Percentiles rank a stretch among this genome's conserved stretches.
These are phyloP conservation scores for Pipra filicauda DNA, from an alignment of 2,113 vertebrate genomes.

Conservation along the genomic window DNA sequence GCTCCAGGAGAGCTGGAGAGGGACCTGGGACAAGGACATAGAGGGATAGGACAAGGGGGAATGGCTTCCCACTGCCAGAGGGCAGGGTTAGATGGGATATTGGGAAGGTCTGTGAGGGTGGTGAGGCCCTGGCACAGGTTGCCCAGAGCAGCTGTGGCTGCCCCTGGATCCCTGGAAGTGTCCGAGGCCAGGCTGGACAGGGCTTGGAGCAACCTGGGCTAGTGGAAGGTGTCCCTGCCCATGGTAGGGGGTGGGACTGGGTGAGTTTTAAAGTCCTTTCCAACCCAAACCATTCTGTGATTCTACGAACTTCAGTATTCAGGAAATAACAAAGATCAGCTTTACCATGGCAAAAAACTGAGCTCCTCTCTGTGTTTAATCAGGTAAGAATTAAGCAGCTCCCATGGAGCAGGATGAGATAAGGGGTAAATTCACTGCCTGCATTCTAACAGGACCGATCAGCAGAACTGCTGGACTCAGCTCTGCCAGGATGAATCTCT, in stretches of 20 bases:
- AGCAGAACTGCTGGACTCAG: neutral
- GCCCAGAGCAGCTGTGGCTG: neutral
- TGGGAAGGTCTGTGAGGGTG: neutral
- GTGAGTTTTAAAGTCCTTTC: neutral
- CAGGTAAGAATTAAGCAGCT: neutral
- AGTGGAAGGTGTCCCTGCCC: neutral
- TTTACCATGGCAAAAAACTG: neutral
- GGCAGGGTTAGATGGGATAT: accelerated
- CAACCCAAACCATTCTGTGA: neutral
- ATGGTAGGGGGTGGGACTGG: neutral
- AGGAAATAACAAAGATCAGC: neutral
- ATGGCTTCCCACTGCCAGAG: neutral
- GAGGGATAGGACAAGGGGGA: neutral
- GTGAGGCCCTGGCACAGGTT: neutral
- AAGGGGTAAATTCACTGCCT: neutral
- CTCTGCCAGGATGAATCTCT: neutral
- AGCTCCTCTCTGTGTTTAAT: neutral
- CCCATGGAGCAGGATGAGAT: neutral
- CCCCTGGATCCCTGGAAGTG: neutral
- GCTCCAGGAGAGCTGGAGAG: neutral
- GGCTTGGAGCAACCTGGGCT: neutral
- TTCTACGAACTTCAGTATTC: neutral
- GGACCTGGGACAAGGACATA: neutral
- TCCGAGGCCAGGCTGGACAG: neutral
- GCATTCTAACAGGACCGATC: neutral